phyloP scores from a whole-genome alignment of 2,888 invertebrate species.

The Germaria angustata region DNA sequence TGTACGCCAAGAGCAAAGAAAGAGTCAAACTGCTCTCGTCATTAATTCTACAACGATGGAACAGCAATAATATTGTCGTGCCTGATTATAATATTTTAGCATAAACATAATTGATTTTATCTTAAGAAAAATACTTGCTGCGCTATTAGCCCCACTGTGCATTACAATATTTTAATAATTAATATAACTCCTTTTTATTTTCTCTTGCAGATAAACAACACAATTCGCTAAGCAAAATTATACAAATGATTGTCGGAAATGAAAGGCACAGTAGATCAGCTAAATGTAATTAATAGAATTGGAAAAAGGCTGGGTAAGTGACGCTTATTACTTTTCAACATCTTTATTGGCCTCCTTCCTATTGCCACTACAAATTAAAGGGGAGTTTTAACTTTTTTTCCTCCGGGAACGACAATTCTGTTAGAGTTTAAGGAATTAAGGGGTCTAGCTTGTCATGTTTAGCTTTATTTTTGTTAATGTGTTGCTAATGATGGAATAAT shows the following conservation, averaged over 20 bases:
- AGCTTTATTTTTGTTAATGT: background rate
- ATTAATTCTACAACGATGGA: too few relatives aligned
- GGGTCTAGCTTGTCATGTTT: background rate
- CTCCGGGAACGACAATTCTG: conserved; percentile 7
- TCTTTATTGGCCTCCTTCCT: background rate
- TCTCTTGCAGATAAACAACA: background rate
- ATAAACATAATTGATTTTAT: too few relatives aligned
- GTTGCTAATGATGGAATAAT: conserved; percentile 38
- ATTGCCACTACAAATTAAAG: conserved; percentile 18
- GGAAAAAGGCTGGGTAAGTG: background rate
- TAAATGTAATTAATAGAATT: background rate
- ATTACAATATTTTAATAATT: background rate
- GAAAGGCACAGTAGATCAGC: background rate
- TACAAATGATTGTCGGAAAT: background rate
- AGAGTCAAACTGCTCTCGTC: too few relatives aligned
- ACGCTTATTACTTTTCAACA: background rate
- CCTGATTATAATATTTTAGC: too few relatives aligned
- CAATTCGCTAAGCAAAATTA: background rate
- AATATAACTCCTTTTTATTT: background rate
- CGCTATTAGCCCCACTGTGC: background rate
- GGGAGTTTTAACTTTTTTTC: background rate
- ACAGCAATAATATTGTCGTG: too few relatives aligned
- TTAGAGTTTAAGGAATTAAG: background rate
- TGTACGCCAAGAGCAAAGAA: too few relatives aligned
- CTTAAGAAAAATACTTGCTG: too few relatives aligned